Conservation (phyloP, 2,113 vertebrate species). For the Aspiorhynchus laticeps region DNA sequence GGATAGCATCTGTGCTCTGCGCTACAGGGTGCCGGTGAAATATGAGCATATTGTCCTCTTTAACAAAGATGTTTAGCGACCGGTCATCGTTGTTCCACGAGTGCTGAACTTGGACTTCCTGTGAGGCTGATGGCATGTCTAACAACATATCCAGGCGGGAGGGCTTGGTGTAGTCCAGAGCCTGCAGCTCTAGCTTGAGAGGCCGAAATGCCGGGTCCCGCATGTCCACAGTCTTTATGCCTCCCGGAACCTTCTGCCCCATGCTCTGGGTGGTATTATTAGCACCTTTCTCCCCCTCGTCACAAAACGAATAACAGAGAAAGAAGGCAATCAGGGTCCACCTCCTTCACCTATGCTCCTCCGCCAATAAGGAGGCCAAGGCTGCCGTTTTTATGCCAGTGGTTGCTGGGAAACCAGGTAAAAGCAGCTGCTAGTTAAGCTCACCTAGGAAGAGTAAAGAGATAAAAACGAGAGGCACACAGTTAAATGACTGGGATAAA, state of each 20-base stretch:
- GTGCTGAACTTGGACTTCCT: conserved; percentile 85
- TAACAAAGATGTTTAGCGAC: conserved; percentile 96
- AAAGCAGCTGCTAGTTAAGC: conserved; percentile 43
- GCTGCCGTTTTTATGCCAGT: conserved; percentile 18
- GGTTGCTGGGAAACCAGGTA: conserved; percentile 56
- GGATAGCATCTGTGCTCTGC: conserved; percentile 95
- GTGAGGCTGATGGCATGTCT: conserved; percentile 88
- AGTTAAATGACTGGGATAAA: too few species aligned
- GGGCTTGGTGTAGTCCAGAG: conserved; percentile 91
- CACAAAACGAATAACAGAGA: conserved; percentile 61
- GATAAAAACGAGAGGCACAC: conserved; percentile 49
- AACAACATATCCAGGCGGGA: conserved; percentile 91
- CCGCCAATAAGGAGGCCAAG: conserved; percentile 50
- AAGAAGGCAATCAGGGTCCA: conserved; percentile 56
- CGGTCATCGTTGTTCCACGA: conserved; percentile 97
- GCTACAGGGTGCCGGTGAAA: conserved; percentile 98
- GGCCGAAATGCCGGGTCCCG: conserved; percentile 91
- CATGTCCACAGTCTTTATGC: conserved; percentile 98
- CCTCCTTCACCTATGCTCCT: conserved; percentile 58
- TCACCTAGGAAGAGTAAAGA: conserved; percentile 68
- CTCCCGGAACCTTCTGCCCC: conserved; percentile 98
- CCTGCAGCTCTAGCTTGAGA: conserved; percentile 90
- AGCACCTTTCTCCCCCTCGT: conserved; percentile 57
- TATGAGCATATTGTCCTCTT: conserved; percentile 94
- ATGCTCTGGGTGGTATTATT: conserved; percentile 75